These are phyloP conservation scores for Epizoanthus rinbou DNA, from an alignment of 92 coral and sea anemone species.

Conservation along the genomic window DNA sequence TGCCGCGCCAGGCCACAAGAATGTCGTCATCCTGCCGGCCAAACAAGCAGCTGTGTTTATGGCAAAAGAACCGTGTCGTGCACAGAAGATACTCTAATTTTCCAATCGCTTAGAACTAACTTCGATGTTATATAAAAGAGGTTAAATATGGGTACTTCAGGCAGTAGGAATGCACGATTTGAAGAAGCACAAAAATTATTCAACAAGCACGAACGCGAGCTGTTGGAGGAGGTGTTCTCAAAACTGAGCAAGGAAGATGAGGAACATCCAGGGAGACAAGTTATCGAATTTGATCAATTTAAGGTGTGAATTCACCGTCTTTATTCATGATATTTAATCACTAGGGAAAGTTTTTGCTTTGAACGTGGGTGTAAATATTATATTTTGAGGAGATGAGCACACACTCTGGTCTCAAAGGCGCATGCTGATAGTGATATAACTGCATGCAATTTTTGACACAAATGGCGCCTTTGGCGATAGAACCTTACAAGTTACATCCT, in stretches of 20 bases:
- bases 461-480: background rate
- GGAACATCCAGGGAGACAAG: slow-evolving; percentile 42
- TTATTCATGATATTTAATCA: too few species aligned
- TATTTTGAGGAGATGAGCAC: background rate
- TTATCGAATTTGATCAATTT: slow-evolving; percentile 54
- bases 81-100: background rate
- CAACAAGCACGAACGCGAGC: slow-evolving; percentile 56
- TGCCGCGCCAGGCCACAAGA: background rate
- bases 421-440: too few species aligned
- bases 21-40: background rate
- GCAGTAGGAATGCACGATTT: slow-evolving; percentile 73
- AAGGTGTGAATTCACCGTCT: slow-evolving; percentile 31
- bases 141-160: slow-evolving; percentile 72
- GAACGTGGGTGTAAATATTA: background rate
- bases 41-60: background rate
- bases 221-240: slow-evolving; percentile 55
- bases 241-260: slow-evolving; percentile 42
- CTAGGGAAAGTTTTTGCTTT: background rate
- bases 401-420: too few species aligned
- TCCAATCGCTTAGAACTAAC: too few species aligned
- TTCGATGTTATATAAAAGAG: too few species aligned
- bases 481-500: background rate
- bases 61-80: too few species aligned
- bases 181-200: slow-evolving; percentile 78
- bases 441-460: background rate